These are phyloP conservation scores for Dreissena rostriformis DNA, from an alignment of 1,140 invertebrate genomes.

Conservation along the genomic window DNA sequence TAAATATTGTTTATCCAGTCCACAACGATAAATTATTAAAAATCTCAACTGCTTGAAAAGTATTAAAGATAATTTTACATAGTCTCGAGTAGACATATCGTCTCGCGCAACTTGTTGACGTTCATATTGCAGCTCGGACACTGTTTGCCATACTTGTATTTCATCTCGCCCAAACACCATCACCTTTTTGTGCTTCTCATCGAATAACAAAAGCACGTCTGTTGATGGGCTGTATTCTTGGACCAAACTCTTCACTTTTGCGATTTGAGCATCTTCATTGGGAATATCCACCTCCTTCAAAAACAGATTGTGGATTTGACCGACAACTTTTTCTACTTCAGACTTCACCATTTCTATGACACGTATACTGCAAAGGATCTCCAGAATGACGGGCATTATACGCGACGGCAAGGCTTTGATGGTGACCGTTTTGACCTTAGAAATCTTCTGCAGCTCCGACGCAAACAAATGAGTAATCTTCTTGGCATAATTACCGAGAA, in stretches of 20 bases:
- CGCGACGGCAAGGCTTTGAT: conserved; percentile 33
- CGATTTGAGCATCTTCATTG: not conserved
- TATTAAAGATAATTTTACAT: conserved; percentile 27
- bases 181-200: conserved; percentile 25
- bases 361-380: conserved; percentile 42
- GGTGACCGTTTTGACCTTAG: conserved; percentile 24
- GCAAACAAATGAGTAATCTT: conserved; percentile 46
- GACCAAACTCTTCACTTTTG: not conserved
- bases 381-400: conserved; percentile 21
- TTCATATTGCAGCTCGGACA: conserved; percentile 12
- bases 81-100: conserved; percentile 17
- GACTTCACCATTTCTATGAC: conserved; percentile 39
- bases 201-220: conserved; percentile 34
- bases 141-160: conserved; percentile 14
- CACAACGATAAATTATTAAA: not conserved
- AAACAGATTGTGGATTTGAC: conserved; percentile 43
- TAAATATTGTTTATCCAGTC: not conserved
- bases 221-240: conserved; percentile 1
- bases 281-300: conserved; percentile 25
- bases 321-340: conserved; percentile 47
- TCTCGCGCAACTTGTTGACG: not conserved
- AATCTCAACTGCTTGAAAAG: not conserved
- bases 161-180: conserved; percentile 16
- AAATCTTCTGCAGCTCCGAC: conserved; percentile 10
- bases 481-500: conserved; percentile 40